A percentile compares a stretch with the other conserved stretches of the same genome.
phyloP scores from a whole-genome alignment of 2,888 invertebrate genomes.

The Zele albiditarsus region DNA sequence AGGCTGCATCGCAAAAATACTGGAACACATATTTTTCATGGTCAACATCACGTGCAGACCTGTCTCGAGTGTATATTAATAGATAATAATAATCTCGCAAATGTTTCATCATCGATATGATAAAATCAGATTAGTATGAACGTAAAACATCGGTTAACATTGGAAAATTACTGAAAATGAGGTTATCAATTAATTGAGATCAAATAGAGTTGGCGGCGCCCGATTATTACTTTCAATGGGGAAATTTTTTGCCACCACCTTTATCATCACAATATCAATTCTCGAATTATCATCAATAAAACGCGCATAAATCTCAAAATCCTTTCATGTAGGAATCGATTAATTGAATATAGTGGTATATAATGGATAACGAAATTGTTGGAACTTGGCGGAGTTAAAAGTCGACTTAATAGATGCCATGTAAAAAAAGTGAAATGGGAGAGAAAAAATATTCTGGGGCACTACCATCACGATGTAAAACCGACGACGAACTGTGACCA shows the following conservation, averaged over 20 bases:
- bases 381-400: too few relatives aligned
- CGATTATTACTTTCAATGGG: background rate
- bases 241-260: background rate
- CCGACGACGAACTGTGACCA: slow-evolving; percentile 44
- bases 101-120: too few relatives aligned
- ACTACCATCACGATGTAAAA: slow-evolving; percentile 32
- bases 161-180: background rate
- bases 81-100: too few relatives aligned
- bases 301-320: background rate
- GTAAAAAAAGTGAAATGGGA: background rate
- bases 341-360: background rate
- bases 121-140: too few relatives aligned
- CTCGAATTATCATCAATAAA: background rate
- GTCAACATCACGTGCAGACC: too few relatives aligned
- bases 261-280: background rate
- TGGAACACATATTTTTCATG: too few relatives aligned
- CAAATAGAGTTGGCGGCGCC: background rate
- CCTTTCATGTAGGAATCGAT: background rate
- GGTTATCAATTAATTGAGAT: background rate
- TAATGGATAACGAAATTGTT: too few relatives aligned
- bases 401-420: background rate
- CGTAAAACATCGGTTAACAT: background rate
- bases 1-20: too few relatives aligned
- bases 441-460: background rate
- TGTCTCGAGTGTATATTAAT: too few relatives aligned